A percentile compares a stretch with the other conserved stretches of the same genome.
Conservation (phyloP, 2,797 vertebrate species). For the Philypnodon macrostomus region DNA sequence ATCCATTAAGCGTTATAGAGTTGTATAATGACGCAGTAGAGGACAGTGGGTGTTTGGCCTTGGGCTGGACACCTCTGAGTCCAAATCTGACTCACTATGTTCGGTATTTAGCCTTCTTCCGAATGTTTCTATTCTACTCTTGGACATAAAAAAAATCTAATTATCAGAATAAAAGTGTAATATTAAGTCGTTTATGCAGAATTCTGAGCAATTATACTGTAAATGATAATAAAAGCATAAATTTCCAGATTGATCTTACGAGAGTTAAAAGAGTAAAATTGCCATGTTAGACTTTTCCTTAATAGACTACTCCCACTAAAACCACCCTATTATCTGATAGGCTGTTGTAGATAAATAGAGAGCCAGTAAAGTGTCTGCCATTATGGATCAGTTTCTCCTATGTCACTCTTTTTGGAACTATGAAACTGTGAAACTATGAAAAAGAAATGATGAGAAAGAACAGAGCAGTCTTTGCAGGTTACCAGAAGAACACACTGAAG, state of each 20-base stretch:
- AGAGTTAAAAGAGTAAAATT: no score
- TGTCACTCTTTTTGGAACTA: constrained; percentile 19
- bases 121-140: constrained; percentile 11
- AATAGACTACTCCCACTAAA: neutral
- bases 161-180: neutral
- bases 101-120: neutral
- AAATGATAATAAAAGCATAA: neutral
- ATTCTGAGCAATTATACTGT: neutral
- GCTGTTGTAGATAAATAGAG: constrained; percentile 15
- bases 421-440: constrained; percentile 10
- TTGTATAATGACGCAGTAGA: constrained; percentile 42
- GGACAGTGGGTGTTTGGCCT: constrained; percentile 33
- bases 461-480: constrained; percentile 1
- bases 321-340: constrained; percentile 10
- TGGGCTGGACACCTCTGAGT: constrained; percentile 29
- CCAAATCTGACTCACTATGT: constrained; percentile 34
- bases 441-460: constrained; percentile 13
- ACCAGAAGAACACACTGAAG: constrained; percentile 1
- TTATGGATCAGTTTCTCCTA: constrained; percentile 11
- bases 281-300: neutral
- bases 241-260: no score
- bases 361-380: constrained; percentile 20
- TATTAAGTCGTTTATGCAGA: neutral
- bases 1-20: constrained; percentile 26
- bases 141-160: neutral